phyloP scores from a whole-genome alignment of 2,888 invertebrate species.

The Phortica magna region DNA sequence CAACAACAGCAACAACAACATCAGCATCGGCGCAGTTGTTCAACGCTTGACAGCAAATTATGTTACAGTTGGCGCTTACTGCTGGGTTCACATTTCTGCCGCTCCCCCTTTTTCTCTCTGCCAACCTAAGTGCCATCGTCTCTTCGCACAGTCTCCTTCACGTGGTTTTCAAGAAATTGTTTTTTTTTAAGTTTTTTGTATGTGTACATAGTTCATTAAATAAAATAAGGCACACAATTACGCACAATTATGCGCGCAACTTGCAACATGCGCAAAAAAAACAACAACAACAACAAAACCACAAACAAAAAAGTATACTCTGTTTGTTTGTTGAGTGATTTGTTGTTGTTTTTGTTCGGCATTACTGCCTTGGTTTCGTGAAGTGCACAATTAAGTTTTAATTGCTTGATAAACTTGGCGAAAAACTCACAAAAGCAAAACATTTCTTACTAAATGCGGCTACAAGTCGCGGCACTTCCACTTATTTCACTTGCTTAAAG shows the following conservation, averaged over 20 bases:
- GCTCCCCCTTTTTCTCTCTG: not conserved
- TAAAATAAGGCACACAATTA: conserved; percentile 22
- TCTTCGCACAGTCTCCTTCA: too few species aligned
- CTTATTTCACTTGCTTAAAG: not conserved
- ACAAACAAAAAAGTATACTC: not conserved
- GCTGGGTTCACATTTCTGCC: not conserved
- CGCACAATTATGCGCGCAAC: conserved; percentile 16
- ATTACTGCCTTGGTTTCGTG: not conserved
- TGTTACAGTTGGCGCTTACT: not conserved
- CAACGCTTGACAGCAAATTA: conserved; percentile 23
- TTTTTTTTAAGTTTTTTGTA: conserved; percentile 6
- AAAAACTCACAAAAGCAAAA: not conserved
- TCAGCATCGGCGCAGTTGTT: not conserved
- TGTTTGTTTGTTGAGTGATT: conserved; percentile 4
- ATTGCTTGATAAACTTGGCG: conserved; percentile 12
- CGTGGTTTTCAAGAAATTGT: not conserved
- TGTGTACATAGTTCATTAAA: conserved; percentile 19
- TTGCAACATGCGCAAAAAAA: conserved; percentile 38
- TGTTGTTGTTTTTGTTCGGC: not conserved
- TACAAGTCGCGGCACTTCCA: not conserved
- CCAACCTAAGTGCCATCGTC: not conserved
- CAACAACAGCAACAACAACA: not conserved
- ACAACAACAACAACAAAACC: not conserved
- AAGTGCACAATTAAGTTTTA: conserved; percentile 25
- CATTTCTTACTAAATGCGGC: not conserved